Evolutionary conservation across 1,140 invertebrate genomes (phyloP), one percentile per base, ranked within the genome.

Genomic region (Medauroidea extradentata): DNA sequence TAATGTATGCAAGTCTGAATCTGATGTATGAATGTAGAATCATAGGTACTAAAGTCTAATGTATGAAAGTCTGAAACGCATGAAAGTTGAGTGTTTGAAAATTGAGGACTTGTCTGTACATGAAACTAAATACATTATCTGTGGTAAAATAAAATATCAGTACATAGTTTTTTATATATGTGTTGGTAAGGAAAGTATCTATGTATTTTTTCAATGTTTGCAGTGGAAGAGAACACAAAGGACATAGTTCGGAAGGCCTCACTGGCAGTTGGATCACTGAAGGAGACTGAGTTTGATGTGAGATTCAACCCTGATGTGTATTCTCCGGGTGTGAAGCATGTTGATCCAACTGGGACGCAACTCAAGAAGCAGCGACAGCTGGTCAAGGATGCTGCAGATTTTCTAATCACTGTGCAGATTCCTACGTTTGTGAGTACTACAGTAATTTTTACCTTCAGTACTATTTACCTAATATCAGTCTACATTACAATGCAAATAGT

Each of bases 281-380:
- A 93, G 70, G 91, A 94, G 58, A 90, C 84, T 39, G 94, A 98
- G 75, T 98, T 99, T 73, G 94, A 96, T 71, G 91, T 99, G 56
- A 84, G 94, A 50, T 99, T 99, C 75, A 99, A 99, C 79, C 94
- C 97, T 0, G 97, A 99, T 79, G 92, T 98, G 53, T 99, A 91
- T 78, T 98, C 95, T 5, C 89, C 91, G 1, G 93, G 93, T 57
- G 95, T 99, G 38, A 83, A 81, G 53, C 95, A 98, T 79, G 81
- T 85, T 16, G 84, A 90, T 66, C 74, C 82, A 21, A 77, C 83
- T 56, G 84, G 85, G 48, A 78, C 87, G 42, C 79, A 81, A 4
- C 77, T 96, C 55, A 82, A 85, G 51, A 90, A 89, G 69, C 93
- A 98, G 74, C 84, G 88, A 58, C 88, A 94, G 63, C 78, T 98